Base-by-base conservation (phyloP, 2,888 invertebrate genomes). In the Anticlea derivata region DNA sequence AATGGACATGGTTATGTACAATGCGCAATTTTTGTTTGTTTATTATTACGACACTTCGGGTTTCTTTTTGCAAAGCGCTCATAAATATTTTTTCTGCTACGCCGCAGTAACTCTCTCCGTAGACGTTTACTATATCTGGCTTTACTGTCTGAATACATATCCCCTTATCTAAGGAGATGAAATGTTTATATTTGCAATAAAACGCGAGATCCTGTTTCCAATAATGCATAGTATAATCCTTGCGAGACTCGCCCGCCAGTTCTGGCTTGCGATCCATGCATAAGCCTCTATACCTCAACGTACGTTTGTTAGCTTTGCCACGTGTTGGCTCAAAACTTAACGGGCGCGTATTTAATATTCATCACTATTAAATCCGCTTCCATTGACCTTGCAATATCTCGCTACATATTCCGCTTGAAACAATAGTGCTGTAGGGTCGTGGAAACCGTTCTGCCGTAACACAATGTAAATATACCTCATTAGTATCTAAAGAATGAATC, bases 211-310 rank as follows among this genome's bases (percentile, higher is more conserved):
- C 35, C 53, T 34, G 44, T 53, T 44, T 44, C 30, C 48, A 35
- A 48, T 49, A 49, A 49, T 49, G 48, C 52, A 47, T 13, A 27
- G 41, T 40, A 48, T 44, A 53, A 49, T 53, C 48, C 48, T 48
- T 23, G 30, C 33, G 37, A 31, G 46, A 31, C 11, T 45, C 35
- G 34, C 41, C 37, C 24, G 40, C 22, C 12, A 8, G 11, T 26
- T 13, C 48, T 35, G 39, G 30, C 35, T 40, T 1, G 51, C 45
- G 41, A 22, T 41, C 17, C 40, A 30, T 41, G 11, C 40, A 30
- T 47, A 50, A 55, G 46, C 54, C 54, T 41, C 55, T 55, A 56
- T 82, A 77, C 73, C 76, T 81, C 80, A 81, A 80, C 65, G 75
- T 77, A 77, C 62, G 64, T 69, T 70, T 66, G 69, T 65, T 66